Conservation (phyloP, 2,888 invertebrate species). For the Cepaea hortensis region DNA sequence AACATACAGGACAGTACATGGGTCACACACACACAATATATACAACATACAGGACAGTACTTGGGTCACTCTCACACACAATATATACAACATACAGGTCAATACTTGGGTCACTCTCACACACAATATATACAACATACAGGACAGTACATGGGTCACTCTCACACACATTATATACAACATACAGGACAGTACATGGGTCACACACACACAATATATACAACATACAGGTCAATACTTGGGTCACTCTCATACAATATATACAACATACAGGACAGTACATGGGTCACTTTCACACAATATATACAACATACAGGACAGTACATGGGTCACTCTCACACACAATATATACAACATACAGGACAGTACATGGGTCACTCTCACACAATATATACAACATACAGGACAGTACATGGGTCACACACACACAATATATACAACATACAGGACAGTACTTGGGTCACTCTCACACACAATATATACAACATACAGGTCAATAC, state of each 20-base stretch:
- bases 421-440: not conserved
- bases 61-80: not conserved
- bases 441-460: not conserved
- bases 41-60: not conserved
- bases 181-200: not conserved
- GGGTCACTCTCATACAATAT: not conserved
- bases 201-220: not conserved
- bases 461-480: not conserved
- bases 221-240: not conserved
- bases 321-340: not conserved
- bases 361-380: not conserved
- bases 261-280: not conserved
- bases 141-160: not conserved
- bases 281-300: too few relatives aligned
- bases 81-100: not conserved
- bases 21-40: not conserved
- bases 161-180: too few relatives aligned
- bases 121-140: not conserved
- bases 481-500: not conserved
- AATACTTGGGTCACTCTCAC: not conserved
- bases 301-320: not conserved
- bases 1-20: not conserved
- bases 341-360: not conserved
- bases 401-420: not conserved
- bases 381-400: not conserved